Evolutionary conservation across 1,140 invertebrate genomes (phyloP), one percentile per base, ranked within the genome.

Genomic region (Lepidurus arcticus): DNA sequence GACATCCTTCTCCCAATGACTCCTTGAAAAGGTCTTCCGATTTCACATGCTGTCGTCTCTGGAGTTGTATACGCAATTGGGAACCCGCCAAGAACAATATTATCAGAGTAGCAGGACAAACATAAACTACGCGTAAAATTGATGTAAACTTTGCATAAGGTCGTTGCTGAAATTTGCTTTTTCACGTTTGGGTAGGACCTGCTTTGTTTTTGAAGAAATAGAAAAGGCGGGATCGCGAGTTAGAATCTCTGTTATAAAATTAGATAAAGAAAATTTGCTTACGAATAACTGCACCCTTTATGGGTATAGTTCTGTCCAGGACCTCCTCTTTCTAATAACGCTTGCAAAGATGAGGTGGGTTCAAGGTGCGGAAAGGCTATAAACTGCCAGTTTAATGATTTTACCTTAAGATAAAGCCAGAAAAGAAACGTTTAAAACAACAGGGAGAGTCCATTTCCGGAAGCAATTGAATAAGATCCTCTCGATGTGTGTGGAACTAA

Each of bases 41-140:
- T 65, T 65, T 21, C 53, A 65, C 53, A 13, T 65, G 21, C 53
- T 65, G 53, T 65, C 53, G 53, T 65, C n/a, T 65, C 21, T 65
- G 5, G 53, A 65, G 53, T 65, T 65, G 53, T 65, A 65, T 65
- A 65, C 53, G 53, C 53, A 65, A 21, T 21, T 65, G 53, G 53
- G n/a, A n/a, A 21, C 21, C 53, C 53, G 53, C 53, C 53, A 65
- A 65, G 53, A 21, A 65, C 53, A 65, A 65, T 65, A 65, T 65
- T 65, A 65, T 65, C 13, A 7, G 53, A 65, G 53, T 65, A 65
- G 53, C 53, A 21, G 53, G 53, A 65, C 53, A 65, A 4, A 65
- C 53, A 65, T 65, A 65, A 65, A 65, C 53, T 65, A 65, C 53
- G 53, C 53, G 21, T 65, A 21, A 65, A 65, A 65, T 65, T 65